These are phyloP conservation scores for Latrodectus elegans DNA, from an alignment of 2,888 invertebrate species.

Conservation along the genomic window DNA sequence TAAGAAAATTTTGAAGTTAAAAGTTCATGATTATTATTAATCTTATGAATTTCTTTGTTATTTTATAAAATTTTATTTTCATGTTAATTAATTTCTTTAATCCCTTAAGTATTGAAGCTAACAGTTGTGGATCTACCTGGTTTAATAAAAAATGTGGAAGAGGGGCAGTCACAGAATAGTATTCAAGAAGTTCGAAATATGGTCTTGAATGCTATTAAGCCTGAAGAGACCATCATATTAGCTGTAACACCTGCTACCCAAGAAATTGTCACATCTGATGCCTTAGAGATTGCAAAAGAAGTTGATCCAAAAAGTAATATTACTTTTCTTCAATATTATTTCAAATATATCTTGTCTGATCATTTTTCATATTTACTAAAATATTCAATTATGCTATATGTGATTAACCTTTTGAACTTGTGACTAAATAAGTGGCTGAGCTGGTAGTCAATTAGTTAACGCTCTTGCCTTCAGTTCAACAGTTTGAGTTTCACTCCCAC, in stretches of 20 bases:
- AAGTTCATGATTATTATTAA: too few species aligned
- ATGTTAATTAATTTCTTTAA: not conserved
- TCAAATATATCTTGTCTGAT: too few species aligned
- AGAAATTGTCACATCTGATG: slow-evolving; percentile 99
- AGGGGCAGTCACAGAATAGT: slow-evolving; percentile 75
- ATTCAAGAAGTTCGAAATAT: slow-evolving; percentile 94
- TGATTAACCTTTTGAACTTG: too few species aligned
- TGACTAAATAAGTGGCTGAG: too few species aligned
- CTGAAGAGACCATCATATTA: slow-evolving; percentile 94
- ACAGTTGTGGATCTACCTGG: slow-evolving; percentile 96
- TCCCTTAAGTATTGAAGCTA: slow-evolving; percentile 84
- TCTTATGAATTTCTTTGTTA: too few species aligned
- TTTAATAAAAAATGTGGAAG: slow-evolving; percentile 82
- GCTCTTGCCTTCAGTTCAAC: too few species aligned
- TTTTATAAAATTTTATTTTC: too few species aligned
- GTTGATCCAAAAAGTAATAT: slow-evolving; percentile 90
- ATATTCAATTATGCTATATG: too few species aligned
- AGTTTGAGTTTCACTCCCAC: too few species aligned
- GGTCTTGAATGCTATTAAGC: slow-evolving; percentile 94
- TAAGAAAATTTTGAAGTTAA: too few species aligned
- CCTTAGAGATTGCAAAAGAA: slow-evolving; percentile 97
- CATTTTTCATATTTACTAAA: too few species aligned
- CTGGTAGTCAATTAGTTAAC: too few species aligned
- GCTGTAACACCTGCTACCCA: slow-evolving; percentile 98
- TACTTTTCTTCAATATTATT: not conserved